Conservation (phyloP, 1,140 invertebrate species). For the Bombus breviceps region DNA sequence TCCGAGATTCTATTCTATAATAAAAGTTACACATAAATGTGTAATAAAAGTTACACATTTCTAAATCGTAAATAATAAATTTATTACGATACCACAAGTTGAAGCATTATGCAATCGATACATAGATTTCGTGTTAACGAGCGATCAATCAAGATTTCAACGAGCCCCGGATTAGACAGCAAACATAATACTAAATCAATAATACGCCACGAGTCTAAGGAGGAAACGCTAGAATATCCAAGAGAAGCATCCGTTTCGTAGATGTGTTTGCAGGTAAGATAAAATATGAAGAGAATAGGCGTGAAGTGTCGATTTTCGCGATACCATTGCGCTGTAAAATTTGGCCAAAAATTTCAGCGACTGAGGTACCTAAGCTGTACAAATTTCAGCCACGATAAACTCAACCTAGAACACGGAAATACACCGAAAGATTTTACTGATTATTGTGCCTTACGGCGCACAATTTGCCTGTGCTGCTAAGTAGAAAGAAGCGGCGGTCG, state of each 20-base stretch:
- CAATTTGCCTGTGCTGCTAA: slow-evolving; percentile 13
- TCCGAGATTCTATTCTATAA: neutral
- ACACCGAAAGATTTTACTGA: slow-evolving; percentile 12
- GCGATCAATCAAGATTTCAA: slow-evolving; percentile 45
- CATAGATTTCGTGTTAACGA: slow-evolving; percentile 41
- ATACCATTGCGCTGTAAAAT: neutral
- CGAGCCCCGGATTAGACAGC: neutral
- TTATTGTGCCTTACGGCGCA: neutral
- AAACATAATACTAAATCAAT: slow-evolving; percentile 7
- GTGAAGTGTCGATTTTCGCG: no score
- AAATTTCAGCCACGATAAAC: neutral
- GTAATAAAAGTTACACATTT: no score
- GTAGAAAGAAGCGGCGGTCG: slow-evolving; percentile 31
- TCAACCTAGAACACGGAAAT: neutral
- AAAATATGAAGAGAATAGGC: neutral
- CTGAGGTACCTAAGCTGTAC: neutral
- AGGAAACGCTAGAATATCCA: neutral
- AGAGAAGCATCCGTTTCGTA: neutral
- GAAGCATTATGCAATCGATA: neutral
- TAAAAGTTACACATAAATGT: no score
- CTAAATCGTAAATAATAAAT: neutral
- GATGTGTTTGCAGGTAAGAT: no score
- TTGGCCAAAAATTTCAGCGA: neutral
- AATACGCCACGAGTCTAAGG: neutral
- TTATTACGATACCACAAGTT: slow-evolving; percentile 6